phyloP scores from a whole-genome alignment of 2,113 vertebrate species.

The Origma solitaria region DNA sequence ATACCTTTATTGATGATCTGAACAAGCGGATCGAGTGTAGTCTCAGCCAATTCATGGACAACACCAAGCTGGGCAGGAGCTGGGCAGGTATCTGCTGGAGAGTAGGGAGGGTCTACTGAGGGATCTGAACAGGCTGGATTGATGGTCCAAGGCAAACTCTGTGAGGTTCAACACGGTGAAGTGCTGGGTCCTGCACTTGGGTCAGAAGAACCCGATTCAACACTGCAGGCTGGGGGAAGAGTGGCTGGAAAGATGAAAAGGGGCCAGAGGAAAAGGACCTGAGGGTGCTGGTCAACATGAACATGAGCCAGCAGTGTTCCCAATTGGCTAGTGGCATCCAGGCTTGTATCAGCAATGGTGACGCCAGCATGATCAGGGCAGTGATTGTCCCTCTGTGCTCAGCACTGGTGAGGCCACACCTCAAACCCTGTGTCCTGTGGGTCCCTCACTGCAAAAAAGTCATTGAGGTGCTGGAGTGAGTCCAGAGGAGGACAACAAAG shows the following conservation, averaged over 20 bases:
- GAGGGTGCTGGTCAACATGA: neutral
- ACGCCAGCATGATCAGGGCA: neutral
- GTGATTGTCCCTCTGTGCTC: neutral
- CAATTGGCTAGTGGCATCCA: neutral
- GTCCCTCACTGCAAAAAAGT: neutral
- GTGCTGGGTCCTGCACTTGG: neutral
- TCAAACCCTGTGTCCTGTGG: neutral
- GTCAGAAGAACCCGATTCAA: neutral
- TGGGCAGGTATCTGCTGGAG: neutral
- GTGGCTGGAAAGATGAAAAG: neutral
- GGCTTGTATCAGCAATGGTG: neutral
- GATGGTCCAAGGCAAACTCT: neutral
- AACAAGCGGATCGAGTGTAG: neutral
- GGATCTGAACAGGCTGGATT: neutral
- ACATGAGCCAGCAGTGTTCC: neutral
- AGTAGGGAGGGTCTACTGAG: neutral
- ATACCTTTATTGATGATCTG: neutral
- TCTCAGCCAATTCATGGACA: neutral
- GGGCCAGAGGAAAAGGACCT: neutral
- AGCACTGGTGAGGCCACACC: neutral
- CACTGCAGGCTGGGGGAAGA: neutral
- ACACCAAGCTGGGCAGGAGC: neutral
- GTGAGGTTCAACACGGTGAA: neutral
- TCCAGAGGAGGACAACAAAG: neutral
- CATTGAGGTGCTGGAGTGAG: neutral